Evolutionary conservation across 2,888 invertebrate genomes (phyloP), one percentile per base, ranked within the genome.

Genomic region (Helleia helle): DNA sequence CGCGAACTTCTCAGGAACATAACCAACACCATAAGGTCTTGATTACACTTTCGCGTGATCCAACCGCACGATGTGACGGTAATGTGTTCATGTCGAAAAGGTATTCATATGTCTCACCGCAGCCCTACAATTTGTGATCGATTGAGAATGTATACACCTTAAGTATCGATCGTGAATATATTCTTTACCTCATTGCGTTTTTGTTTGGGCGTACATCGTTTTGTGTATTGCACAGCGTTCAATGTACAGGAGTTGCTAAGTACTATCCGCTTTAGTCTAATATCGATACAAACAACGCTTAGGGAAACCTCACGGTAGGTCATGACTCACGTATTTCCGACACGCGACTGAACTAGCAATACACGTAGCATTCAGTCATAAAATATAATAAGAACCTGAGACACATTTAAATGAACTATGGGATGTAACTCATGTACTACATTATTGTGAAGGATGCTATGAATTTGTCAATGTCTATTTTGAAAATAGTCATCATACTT

Each of bases 261-360:
- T 3, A 25, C 27, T 3, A 41, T 4, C 38, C 15, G 6, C 14
- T 6, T 2, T 8, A 12, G 27, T 40, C 37, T 29, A 29, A 14
- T 27, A 28, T 38, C 27, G 11, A 40, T 31, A 26, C 22, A 41
- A 40, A 36, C 24, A 15, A 34, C 43, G 43, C 40, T 42, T 41
- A 49, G 46, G 51, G 50, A 42, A 50, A 46, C 56, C 61, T 58
- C 60, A 58, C 58, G 59, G 51, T 51, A 48, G 46, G 37, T 46
- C 54, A 59, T 62, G 64, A 64, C 57, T 68, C 69, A 70, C 69
- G 66, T 65, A 58, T 53, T 39, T 49, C 47, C 48, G 46, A 57
- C 64, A 65, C 65, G 67, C 66, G 66, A 68, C 59, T 52, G 41
- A 57, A 60, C 61, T 67, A 55, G 56, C 57, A 62, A 69, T 61